These are phyloP conservation scores for Lepus townsendii DNA, from an alignment of 2,797 vertebrate genomes.

Conservation along the genomic window DNA sequence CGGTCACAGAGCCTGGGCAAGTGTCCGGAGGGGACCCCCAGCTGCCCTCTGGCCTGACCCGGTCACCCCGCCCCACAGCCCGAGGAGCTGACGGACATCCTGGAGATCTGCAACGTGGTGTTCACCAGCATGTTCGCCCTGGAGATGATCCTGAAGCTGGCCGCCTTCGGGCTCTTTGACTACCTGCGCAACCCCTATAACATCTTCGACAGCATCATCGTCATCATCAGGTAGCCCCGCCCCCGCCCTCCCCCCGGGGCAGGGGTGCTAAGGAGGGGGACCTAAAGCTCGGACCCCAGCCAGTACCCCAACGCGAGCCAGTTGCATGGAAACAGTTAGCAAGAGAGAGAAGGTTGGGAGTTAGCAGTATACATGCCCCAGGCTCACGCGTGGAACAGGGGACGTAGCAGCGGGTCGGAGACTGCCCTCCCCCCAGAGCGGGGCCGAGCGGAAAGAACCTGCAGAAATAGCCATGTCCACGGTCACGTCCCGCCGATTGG, in stretches of 20 bases:
- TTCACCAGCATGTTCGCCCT: conserved; percentile 99
- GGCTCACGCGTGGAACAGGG: neutral
- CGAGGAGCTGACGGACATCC: conserved; percentile 96
- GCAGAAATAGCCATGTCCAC: rapidly evolving
- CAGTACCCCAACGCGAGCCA: neutral
- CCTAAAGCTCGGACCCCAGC: rapidly evolving
- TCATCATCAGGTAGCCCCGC: conserved; percentile 96
- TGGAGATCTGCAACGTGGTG: conserved; percentile 99
- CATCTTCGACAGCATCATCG: conserved; percentile 97
- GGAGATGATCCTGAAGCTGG: conserved; percentile 98
- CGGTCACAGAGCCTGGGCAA: neutral
- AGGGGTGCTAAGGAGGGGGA: rapidly evolving
- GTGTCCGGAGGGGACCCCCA: neutral
- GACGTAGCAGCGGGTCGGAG: neutral
- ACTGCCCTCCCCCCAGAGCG: neutral
- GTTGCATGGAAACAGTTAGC: rapidly evolving
- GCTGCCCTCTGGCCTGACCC: neutral
- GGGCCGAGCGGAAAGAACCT: too few species aligned
- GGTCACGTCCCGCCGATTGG: rapidly evolving
- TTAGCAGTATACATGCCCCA: neutral
- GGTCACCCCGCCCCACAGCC: conserved; percentile 89
- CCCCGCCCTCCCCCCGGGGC: neutral
- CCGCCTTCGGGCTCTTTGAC: conserved; percentile 95
- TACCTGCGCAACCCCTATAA: conserved; percentile 98
- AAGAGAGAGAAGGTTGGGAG: neutral